Conservation (phyloP, 2,113 vertebrate species). For the rat (Rattus norvegicus) region DNA sequence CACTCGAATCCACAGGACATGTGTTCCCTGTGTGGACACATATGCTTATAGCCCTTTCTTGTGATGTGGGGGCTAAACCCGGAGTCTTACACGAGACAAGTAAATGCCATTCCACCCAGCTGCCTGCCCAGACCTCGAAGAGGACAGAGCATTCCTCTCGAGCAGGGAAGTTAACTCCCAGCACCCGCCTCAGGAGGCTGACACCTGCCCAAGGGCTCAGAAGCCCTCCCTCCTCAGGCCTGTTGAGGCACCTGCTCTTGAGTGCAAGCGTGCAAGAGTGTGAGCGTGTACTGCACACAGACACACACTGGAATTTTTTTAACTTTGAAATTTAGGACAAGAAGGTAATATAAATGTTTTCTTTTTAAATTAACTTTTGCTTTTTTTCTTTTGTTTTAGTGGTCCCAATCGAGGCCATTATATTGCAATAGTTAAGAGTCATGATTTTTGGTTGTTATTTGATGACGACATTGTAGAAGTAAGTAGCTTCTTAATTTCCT, state of each 20-base stretch:
- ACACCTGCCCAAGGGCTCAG: neutral
- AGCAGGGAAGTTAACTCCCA: no score
- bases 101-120: no score
- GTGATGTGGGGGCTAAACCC: no score
- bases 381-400: constrained; percentile 80
- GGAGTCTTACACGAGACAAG: neutral
- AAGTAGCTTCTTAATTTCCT: constrained; percentile 74
- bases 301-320: neutral
- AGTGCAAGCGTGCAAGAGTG: neutral
- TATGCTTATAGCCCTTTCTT: neutral
- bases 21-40: neutral
- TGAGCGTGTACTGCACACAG: neutral
- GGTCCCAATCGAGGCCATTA: constrained; percentile 93
- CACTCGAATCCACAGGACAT: no score
- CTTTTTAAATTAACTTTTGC: constrained; percentile 47
- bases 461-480: constrained; percentile 94
- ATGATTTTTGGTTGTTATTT: constrained; percentile 92
- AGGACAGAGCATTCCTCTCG: neutral
- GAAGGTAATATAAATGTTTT: neutral
- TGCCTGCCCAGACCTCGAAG: neutral
- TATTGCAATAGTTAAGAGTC: constrained; percentile 93
- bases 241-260: neutral
- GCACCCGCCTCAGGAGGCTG: neutral
- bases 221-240: neutral
- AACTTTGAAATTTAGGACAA: neutral